Evolutionary conservation across 2,113 vertebrate species (phyloP).

Genomic region (Rhynchomys soricoides): DNA sequence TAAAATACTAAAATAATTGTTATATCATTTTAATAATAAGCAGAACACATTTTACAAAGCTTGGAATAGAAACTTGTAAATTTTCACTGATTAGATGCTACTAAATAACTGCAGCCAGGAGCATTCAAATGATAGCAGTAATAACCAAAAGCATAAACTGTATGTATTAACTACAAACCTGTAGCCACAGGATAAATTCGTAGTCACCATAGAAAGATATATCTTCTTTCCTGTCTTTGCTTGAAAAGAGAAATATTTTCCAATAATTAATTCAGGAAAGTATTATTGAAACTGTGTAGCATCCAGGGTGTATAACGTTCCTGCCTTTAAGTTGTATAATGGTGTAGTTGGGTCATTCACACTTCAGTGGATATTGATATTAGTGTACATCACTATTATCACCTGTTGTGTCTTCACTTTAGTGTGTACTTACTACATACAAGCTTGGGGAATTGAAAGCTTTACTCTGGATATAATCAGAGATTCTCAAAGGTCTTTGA

Average conservation of each 20-base stretch:
- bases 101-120: neutral
- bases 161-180: slow-evolving; percentile 24
- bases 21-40: neutral
- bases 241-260: slow-evolving; percentile 31
- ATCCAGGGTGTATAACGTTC: neutral
- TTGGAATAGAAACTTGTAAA: neutral
- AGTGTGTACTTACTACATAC: neutral
- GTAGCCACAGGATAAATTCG: slow-evolving; percentile 2
- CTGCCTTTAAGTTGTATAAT: neutral
- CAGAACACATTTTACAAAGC: neutral
- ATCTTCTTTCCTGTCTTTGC: neutral
- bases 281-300: neutral
- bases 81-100: neutral
- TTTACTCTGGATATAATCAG: neutral
- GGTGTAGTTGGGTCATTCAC: neutral
- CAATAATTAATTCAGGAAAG: neutral
- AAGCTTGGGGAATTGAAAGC: slow-evolving; percentile 20
- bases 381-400: slow-evolving; percentile 8
- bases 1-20: slow-evolving; percentile 42
- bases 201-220: neutral
- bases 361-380: neutral
- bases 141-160: neutral
- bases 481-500: neutral
- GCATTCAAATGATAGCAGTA: slow-evolving; percentile 11
- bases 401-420: neutral